phyloP scores from a whole-genome alignment of 2,113 vertebrate species.

The Hepsetus odoe region DNA sequence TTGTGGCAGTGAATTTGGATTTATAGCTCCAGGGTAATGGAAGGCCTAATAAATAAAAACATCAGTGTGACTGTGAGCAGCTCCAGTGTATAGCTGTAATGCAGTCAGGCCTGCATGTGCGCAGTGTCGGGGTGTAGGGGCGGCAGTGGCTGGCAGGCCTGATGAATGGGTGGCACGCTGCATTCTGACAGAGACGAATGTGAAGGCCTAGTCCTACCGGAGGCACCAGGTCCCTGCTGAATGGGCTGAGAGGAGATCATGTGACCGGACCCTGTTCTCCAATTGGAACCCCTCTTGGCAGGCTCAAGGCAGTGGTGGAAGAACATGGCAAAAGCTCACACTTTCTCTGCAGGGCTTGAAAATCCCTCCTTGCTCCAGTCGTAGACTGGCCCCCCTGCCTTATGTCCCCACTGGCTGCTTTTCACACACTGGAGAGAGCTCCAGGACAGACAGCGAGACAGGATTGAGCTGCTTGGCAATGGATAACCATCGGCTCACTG shows the following conservation, averaged over 20 bases:
- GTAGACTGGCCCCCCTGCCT: conserved; percentile 1
- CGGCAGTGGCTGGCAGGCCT: conserved; percentile 76
- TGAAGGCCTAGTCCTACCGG: conserved; percentile 73
- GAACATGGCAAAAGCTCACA: conserved; percentile 3
- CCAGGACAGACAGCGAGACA: conserved; percentile 20
- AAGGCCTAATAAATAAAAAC: conserved; percentile 81
- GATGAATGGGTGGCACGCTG: conserved; percentile 79
- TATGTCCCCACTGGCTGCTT: conserved; percentile 34
- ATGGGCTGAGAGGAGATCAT: conserved; percentile 65
- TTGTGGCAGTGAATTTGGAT: conserved; percentile 71
- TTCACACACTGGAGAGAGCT: conserved; percentile 18
- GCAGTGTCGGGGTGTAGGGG: conserved; percentile 74
- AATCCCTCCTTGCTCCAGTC: conserved; percentile 19
- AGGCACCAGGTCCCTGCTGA: conserved; percentile 68
- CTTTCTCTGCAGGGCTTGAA: conserved; percentile 19
- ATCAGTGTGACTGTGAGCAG: conserved; percentile 71
- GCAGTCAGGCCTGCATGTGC: conserved; percentile 74
- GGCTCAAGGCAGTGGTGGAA: conserved; percentile 54
- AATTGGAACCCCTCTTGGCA: conserved; percentile 56
- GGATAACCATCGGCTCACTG: conserved; percentile 48
- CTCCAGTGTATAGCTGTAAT: conserved; percentile 73
- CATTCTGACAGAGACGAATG: conserved; percentile 84
- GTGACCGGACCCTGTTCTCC: conserved; percentile 64
- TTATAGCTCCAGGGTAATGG: conserved; percentile 77
- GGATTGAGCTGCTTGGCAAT: conserved; percentile 30